Base-by-base conservation (phyloP, 64 coral and sea anemone species). In the Dendronephthya gigantea region DNA sequence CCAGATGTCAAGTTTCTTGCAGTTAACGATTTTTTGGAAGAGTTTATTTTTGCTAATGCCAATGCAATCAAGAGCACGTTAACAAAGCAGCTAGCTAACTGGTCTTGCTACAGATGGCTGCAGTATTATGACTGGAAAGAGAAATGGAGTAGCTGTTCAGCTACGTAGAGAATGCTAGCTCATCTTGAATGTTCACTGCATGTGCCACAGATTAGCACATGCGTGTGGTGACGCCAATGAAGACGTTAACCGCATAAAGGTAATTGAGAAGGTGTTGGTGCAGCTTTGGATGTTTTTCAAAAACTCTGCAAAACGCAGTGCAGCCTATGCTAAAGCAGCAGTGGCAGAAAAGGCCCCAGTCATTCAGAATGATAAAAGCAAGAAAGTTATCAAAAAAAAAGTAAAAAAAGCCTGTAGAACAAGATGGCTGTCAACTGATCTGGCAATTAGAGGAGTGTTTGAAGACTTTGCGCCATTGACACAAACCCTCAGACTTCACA, bases 101-200 rank as follows among this genome's bases (percentile, higher is more conserved):
- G 49, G 85, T 40, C 85, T 91, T 83, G 58, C 85, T 49, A 87
- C 85, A 12, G 62, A 91, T 87, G 85, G 90, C 35, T 81, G 23
- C 28, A 91, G 85, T 49, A 82, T 91, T 17, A 87, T 87, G 90
- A 91, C 90, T 75, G 90, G 85, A 41, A 87, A 83, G 81, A 43
- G 47, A 83, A 91, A 87, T 91, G 90, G 90, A 8, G 56, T 91
- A 23, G 85, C 81, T 6, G 66, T 13, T 49, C 66, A 35, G 2
- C 10, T 87, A 33, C 85, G 85, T 43, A 11, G 13, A 75, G 85
- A 79, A 32, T 87, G 66, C 65, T 47, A 74, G 37, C 39, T 86
- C 0, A 9, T 86, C 9, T 8, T 74, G 2, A 86, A 86, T 41
- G 85, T 86, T 86, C 85, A 86, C 35, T 86, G 55, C n/a, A 86